Evolutionary conservation across 2,888 invertebrate genomes (phyloP), one percentile per base, ranked within the genome.

Genomic region (Calliscelio sp.): DNA sequence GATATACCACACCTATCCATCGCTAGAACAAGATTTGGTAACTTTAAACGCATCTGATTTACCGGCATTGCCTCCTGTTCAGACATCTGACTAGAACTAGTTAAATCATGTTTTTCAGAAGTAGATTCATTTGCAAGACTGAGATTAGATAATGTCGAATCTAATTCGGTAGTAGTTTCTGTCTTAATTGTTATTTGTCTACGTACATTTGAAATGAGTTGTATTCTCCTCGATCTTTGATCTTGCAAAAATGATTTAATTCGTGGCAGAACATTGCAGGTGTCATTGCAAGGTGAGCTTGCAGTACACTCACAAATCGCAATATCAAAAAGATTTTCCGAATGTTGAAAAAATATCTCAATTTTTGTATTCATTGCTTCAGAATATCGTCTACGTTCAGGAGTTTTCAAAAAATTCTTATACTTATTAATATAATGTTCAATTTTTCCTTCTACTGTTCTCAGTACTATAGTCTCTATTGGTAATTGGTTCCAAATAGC

Each of bases 1-100:
- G 70, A 55, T 44, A 70, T 25, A 25, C 70, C 70, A 25, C 55
- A 55, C 20, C 38, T 70, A 41, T 70, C 55, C 38, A 70, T 70
- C 16, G 70, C 70, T 44, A 53, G 10, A 11, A 55, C 18, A 41
- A 35, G 55, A 70, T 70, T 32, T 11, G 70, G 25, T 10, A 70
- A 70, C 14, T 70, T 53, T 38, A 38, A 8, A 44, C 53, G 53
- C 22, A 41, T 53, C 24, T 70, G 70, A 25, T n/a, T n/a, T n/a
- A n/a, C n/a, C n/a, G n/a, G n/a, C n/a, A n/a, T n/a, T n/a, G n/a
- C n/a, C n/a, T n/a, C n/a, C n/a, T n/a, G n/a, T n/a, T n/a, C n/a
- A n/a, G n/a, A n/a, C n/a, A n/a, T n/a, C n/a, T n/a, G n/a, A n/a
- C n/a, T n/a, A n/a, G n/a, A n/a, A n/a, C n/a, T n/a, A n/a, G n/a